Evolutionary conservation across 2,113 vertebrate species (phyloP), one percentile per base, ranked within the genome.

Genomic region (Glaucomys volans): DNA sequence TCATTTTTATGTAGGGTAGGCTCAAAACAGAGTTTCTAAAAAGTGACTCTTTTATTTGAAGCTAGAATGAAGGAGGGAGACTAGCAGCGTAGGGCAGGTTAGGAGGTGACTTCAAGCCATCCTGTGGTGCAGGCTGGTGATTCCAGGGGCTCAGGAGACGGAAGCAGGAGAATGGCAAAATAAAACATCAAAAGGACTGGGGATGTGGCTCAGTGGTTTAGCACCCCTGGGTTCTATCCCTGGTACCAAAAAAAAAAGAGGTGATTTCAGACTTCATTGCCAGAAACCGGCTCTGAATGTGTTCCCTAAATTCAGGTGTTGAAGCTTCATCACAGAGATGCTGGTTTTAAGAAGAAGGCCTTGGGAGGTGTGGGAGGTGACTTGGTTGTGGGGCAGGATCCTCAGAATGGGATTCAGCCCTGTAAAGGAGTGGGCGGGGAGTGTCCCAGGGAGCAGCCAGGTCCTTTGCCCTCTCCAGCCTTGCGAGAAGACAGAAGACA

Each of bases 11-110:
- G n/a, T n/a, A 69, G 74, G 8, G 9, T 32, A 76, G 66, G 42
- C 14, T 94, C 80, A 76, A 94, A 76, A 54, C 5, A 75, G 42
- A 47, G 54, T 62, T 26, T 94, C 86, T 90, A 30, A 75, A 44
- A 91, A 94, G 47, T 54, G 12, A 81, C 57, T 81, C 69, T 71
- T 69, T 92, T 92, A 52, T 85, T 35, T 87, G 75, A 95, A 87
- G 37, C 75, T 77, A 54, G 40, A 79, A 93, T 67, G 35, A 93
- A 57, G 76, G 22, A 3, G 80, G 9, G 67, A 88, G 35, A 57
- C 16, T 44, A 7, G 32, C 47, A 11, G 3, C 6, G 32, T 30
- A 28, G 50, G 20, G 16, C 35, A 88, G 62, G 11, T 66, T 71
- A 26, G 24, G 40, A 85, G 30, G 32, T 57, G 28, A 84, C 14